Percentiles rank a stretch among this genome's conserved stretches.
phyloP scores from a whole-genome alignment of 2,113 vertebrate species.

The Equus quagga region DNA sequence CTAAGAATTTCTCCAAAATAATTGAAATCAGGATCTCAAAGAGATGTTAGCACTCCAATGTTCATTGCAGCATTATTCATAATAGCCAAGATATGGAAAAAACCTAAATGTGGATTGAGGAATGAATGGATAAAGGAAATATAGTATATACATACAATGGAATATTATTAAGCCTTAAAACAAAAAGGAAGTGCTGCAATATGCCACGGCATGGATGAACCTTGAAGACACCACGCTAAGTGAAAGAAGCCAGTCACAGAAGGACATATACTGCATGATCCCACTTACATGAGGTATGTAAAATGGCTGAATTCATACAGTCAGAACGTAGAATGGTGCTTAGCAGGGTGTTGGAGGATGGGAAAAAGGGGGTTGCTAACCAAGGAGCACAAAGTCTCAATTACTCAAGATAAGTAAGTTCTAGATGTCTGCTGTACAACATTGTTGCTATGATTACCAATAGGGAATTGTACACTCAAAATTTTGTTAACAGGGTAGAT shows the following conservation, averaged over 20 bases:
- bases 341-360: neutral
- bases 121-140: neutral
- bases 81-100: neutral
- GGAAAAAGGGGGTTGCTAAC: neutral
- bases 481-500: neutral
- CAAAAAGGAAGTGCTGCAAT: neutral
- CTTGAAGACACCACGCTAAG: neutral
- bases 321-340: neutral
- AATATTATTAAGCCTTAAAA: neutral
- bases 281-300: neutral
- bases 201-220: neutral
- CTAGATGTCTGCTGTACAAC: neutral
- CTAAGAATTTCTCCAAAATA: neutral
- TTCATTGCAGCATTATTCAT: neutral
- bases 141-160: neutral
- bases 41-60: neutral
- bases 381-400: neutral
- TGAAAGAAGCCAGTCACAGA: neutral
- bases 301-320: neutral
- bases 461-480: neutral
- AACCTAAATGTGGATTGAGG: neutral
- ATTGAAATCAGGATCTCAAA: neutral
- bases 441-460: neutral
- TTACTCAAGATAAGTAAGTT: neutral
- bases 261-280: accelerated